Evolutionary conservation across 2,888 invertebrate genomes (phyloP), one percentile per base, ranked within the genome.

Genomic region (Malthinus flaveolus): DNA sequence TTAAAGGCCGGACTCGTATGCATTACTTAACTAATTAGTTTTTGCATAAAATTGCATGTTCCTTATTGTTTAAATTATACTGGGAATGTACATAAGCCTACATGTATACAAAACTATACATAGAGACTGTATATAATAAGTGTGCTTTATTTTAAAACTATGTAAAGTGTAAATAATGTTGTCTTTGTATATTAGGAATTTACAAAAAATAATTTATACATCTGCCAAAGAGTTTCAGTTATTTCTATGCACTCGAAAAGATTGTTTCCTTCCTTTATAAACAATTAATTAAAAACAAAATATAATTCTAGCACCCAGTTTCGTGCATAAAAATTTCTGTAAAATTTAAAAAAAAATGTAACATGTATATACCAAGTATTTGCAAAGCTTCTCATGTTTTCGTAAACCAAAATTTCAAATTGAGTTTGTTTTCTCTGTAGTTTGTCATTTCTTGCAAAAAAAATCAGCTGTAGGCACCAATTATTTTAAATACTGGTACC

Each of bases 141-240:
- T 55, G 51, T 47, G 59, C 55, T 59, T 59, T 50, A 54, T 50
- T 55, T 60, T 53, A 45, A n/a, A n/a, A 52, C 37, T 42, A 23
- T 64, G 64, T 64, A 64, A 60, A 64, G 54, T 64, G 64, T 64
- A 64, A 34, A 64, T 64, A 59, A 52, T 44, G 52, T 55, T 55
- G 49, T 59, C 50, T 54, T 49, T 59, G 61, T 61, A 61, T 54
- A 61, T 49, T 61, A 59, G 49, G 23, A 23, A 23, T 51, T 42
- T 50, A 55, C 23, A 23, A 50, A 59, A 48, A 52, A 53, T 61
- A 50, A 62, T 62, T 61, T 59, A 60, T 59, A 56, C 45, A 49
- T 51, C 49, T 55, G 56, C 61, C 61, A 58, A 65, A 65, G 58
- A 60, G 50, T 54, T 58, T 50, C 59, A 60, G 48, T 36, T 31